Evolutionary conservation across 2,797 vertebrate genomes (phyloP), one percentile per base, ranked within the genome.

Genomic region (Enteromius viviparus): DNA sequence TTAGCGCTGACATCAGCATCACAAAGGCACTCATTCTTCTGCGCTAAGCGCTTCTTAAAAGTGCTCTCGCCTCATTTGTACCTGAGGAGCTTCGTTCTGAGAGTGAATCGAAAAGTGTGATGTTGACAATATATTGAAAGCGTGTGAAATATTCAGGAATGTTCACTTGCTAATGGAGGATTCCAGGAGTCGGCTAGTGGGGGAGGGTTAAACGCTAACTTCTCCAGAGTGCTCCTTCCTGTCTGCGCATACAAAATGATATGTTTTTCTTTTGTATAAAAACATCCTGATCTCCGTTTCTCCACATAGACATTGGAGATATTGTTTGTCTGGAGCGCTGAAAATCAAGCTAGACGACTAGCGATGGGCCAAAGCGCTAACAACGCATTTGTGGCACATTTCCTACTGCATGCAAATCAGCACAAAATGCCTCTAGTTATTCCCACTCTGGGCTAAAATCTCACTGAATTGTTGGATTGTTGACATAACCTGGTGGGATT

Each of bases 401-500:
- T 37, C 10, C 55, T 62, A 21, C 69, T 78, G 55, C 75, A 87
- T 88, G 78, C 86, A 87, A 92, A 92, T 89, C 88, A 90, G 86
- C 60, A 72, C 75, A 89, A 87, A 90, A 90, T 89, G 89, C 87
- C 91, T 88, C 82, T 80, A 85, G 87, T 85, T 89, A 88, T 90
- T 92, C 87, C 87, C 82, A 85, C 26, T 78, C 51, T 64, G 80
- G 12, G 62, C 49, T 78, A 23, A 80, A 76, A 86, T 78, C 26
- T 72, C 17, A 2, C 84, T 91, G 89, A 91, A 92, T 89, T 89
- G 86, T 89, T 90, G 91, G 87, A 92, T 91, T 88, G 91, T 91
- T 92, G 92, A 93, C 89, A 92, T 91, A 91, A 94, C 91, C 84
- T 88, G 51, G 81, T 81, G 85, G 89, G 93, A 92, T 94, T 92